Evolutionary conservation across 2,888 invertebrate genomes (phyloP).

Genomic region (Megamerina dolium): DNA sequence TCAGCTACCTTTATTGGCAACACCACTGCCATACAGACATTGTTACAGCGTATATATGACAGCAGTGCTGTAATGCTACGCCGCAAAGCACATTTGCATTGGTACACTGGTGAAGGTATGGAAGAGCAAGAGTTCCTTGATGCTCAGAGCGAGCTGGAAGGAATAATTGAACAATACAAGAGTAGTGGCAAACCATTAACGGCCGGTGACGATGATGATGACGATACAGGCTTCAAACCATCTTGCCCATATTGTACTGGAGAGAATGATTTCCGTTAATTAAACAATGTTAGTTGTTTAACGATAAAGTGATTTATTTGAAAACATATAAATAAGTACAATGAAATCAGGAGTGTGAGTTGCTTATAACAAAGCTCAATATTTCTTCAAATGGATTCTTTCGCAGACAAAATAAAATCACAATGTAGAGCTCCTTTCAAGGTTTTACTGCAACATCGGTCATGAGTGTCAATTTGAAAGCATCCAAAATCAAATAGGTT

Average conservation of each 20-base stretch:
- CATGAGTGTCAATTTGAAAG: constrained; percentile 21
- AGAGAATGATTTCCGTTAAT: too few relatives aligned
- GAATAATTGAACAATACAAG: constrained; percentile 61
- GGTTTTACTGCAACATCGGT: constrained; percentile 28
- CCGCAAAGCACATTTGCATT: constrained; percentile 76
- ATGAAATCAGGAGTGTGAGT: too few relatives aligned
- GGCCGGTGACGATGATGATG: background rate
- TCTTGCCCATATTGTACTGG: constrained; percentile 12
- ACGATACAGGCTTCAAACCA: too few relatives aligned
- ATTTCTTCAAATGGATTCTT: background rate
- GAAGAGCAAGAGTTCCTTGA: constrained; percentile 82
- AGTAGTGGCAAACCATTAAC: constrained; percentile 16
- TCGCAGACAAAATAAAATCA: constrained; percentile 14
- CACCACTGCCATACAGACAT: constrained; percentile 72
- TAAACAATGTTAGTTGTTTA: too few relatives aligned
- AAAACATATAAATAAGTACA: too few relatives aligned
- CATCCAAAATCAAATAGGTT: background rate
- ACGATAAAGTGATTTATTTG: too few relatives aligned
- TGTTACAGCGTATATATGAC: constrained; percentile 70
- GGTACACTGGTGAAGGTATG: constrained; percentile 85
- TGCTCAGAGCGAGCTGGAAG: constrained; percentile 74
- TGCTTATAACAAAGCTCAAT: background rate
- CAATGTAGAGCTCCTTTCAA: constrained; percentile 21
- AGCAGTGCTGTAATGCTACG: constrained; percentile 78
- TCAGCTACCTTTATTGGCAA: constrained; percentile 81